Base-by-base conservation (phyloP, 2,888 invertebrate species). In the Syrista parreyssii region DNA sequence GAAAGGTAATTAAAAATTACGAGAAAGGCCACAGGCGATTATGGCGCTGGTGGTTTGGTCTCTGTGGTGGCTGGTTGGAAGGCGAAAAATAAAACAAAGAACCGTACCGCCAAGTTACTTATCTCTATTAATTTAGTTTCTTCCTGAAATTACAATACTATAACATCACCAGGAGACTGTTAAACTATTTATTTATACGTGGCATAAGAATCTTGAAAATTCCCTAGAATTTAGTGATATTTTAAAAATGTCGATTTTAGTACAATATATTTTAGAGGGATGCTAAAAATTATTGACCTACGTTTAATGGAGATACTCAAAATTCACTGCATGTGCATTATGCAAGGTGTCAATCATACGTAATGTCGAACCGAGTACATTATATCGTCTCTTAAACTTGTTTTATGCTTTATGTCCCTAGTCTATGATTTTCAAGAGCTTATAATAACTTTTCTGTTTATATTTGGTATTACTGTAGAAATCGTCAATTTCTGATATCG, bases 1-100 rank as follows among this genome's bases (percentile, higher is more conserved):
- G 40, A 34, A 77, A 73, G 80, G 82, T 83, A 84, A 85, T 85
- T 84, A 85, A 84, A 85, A 84, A 85, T 85, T 84, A 84, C 79
- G 78, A 74, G 55, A 23, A 55, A 80, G 79, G 73, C 82, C 82
- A 78, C 80, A 80, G 80, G 80, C 80, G 81, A 84, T 83, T 75
- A 31, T 32, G 71, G 23, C 23, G 23, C 55, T 23, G 55, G 23
- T 6, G 23, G 55, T 55, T 23, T 55, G 23, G 9, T 55, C 23
- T 55, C 55, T 23, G 23, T 9, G 23, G 23, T 6, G 55, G 55
- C 55, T 55, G 32, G 71, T 30, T 31, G 12, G 31, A 71, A 15
- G 11, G 31, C 35, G 35, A 35, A 30, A 36, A n/a, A 35, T 23
- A 74, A 35, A 35, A 35, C 32, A 74, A 68, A 68, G 12, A 23